Base-by-base conservation (phyloP, 23 tunicate species). In the Trididemnum clinides region DNA sequence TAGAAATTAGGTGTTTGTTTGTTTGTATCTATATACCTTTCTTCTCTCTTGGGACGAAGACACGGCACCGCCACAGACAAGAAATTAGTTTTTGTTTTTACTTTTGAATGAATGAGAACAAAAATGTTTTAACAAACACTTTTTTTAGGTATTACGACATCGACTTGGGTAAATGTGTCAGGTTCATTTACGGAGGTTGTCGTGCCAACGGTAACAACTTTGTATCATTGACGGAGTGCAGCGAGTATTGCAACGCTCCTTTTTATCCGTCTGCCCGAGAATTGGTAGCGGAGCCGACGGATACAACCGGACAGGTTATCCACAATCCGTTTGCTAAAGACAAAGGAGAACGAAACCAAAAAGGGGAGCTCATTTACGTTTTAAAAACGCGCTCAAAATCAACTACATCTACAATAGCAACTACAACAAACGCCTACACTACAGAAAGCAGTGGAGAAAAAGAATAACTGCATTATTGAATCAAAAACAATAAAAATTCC, bases 171-270 rank as follows among this genome's bases (percentile, higher is more conserved):
- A 38, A 36, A 5, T 73, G 80, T 28, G 26, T 38, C 25, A 73
- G 38, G 57, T 73, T 73, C 29, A 29, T 73, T 19, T 73, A 7
- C 33, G 80, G 80, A 19, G 80, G 80, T 19, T 73, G 80, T 22
- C 54, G 57, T 4, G 29, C 28, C 18, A 73, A 73, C 25, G 80
- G 80, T 36, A 73, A 73, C 57, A 73, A 73, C 80, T 73, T 73
- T 38, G 7, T 7, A 37, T 36, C 57, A 36, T 28, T 57, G 18
- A 5, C 18, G 57, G 80, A 73, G 28, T 73, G 80, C 80, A 73
- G 28, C 23, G 5, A 36, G 37, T 73, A 73, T 28, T 73, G 80
- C 80, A 20, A 38, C 26, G 80, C 80, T 19, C 33, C 28, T 3
- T 19, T 19, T 57, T 19, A 3, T 37, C 80, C 80, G 4, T 73